Conservation (phyloP, 2,888 invertebrate species). For the Harpalus rubripes region DNA sequence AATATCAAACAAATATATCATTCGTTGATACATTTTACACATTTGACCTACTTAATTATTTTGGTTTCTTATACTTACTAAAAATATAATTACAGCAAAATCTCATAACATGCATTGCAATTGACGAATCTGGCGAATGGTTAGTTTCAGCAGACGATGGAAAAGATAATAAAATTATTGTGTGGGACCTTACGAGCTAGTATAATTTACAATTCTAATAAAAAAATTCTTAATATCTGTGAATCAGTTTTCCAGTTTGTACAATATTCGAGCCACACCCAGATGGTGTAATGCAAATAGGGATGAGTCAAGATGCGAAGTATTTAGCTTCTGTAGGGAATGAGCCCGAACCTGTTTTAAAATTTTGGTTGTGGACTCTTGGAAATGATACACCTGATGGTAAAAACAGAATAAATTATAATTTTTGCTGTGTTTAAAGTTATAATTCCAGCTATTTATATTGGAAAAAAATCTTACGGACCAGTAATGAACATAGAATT, state of each 20-base stretch:
- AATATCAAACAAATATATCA: neutral
- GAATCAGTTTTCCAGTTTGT: slow-evolving; percentile 77
- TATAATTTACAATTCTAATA: slow-evolving; percentile 63
- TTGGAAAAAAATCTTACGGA: slow-evolving; percentile 70
- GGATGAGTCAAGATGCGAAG: slow-evolving; percentile 80
- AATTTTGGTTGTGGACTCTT: slow-evolving; percentile 83
- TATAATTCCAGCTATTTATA: slow-evolving; percentile 67
- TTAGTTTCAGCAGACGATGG: slow-evolving; percentile 81
- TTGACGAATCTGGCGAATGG: slow-evolving; percentile 80
- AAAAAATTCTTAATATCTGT: slow-evolving; percentile 36
- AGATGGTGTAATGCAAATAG: slow-evolving; percentile 75
- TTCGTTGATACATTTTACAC: slow-evolving; percentile 13
- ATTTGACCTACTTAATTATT: slow-evolving; percentile 30
- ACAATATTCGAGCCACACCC: slow-evolving; percentile 80
- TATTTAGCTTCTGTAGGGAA: slow-evolving; percentile 81
- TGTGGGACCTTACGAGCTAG: slow-evolving; percentile 80
- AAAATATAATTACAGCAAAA: slow-evolving; percentile 77
- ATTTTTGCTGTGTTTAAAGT: neutral
- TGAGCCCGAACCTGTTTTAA: slow-evolving; percentile 76
- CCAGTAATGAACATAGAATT: slow-evolving; percentile 74
- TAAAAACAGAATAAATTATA: slow-evolving; percentile 71
- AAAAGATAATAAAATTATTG: slow-evolving; percentile 79
- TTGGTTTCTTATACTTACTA: neutral
- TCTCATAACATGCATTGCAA: slow-evolving; percentile 78
- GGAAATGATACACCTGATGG: slow-evolving; percentile 80